Evolutionary conservation across 1,140 invertebrate genomes (phyloP).

Genomic region (Drosophila orena): DNA sequence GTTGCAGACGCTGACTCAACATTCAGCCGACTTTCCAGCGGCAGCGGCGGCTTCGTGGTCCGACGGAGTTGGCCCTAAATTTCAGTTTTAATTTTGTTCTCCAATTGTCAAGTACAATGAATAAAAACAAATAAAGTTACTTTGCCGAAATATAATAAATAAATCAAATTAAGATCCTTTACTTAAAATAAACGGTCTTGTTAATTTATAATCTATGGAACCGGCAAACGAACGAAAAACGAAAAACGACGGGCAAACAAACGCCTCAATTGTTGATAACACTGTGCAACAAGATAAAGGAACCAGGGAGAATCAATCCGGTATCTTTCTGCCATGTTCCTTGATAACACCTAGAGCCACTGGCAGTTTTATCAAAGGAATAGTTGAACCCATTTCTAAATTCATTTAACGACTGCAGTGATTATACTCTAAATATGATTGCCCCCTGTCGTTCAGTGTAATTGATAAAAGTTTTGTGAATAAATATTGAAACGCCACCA

Average conservation of each 20-base stretch:
- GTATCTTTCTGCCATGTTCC: slow-evolving; percentile 2
- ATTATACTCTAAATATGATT: too few species aligned
- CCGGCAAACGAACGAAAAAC: slow-evolving; percentile 40
- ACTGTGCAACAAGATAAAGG: slow-evolving; percentile 42
- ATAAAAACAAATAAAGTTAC: too few species aligned
- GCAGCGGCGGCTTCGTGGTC: too few species aligned
- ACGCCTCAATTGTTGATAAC: slow-evolving; percentile 51
- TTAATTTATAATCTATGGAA: slow-evolving; percentile 60
- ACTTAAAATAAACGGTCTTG: too few species aligned
- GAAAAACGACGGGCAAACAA: slow-evolving; percentile 37
- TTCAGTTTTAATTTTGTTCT: too few species aligned
- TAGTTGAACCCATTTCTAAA: background rate
- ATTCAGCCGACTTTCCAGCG: too few species aligned
- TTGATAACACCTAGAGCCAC: background rate
- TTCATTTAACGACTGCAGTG: too few species aligned
- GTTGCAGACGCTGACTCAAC: too few species aligned
- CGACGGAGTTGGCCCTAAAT: too few species aligned
- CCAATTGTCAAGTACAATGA: too few species aligned
- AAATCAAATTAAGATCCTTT: too few species aligned
- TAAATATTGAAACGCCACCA: slow-evolving; percentile 61
- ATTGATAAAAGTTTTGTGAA: slow-evolving; percentile 45
- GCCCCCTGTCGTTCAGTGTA: slow-evolving; percentile 47
- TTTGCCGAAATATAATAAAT: too few species aligned
- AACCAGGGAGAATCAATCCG: background rate
- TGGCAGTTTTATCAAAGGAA: background rate